Conservation (phyloP, 2,888 invertebrate species). For the Temnothorax ravouxi region DNA sequence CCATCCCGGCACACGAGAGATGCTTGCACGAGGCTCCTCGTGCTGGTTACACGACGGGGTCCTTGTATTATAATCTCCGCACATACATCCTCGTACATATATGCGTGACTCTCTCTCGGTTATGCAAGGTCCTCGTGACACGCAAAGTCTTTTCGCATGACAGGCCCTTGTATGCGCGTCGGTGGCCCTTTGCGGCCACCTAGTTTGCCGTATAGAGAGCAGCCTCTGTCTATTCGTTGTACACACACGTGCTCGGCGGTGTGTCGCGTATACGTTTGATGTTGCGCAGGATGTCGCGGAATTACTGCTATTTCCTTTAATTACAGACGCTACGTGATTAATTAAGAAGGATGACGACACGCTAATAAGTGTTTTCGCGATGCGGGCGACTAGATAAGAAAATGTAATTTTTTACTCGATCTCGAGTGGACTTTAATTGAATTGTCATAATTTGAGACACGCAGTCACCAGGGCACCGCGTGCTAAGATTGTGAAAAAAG, state of each 20-base stretch:
- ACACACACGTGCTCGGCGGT: not conserved
- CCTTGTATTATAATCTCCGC: constrained; percentile 9
- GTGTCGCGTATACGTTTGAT: constrained; percentile 22
- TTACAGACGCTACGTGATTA: constrained; percentile 25
- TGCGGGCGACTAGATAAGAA: constrained; percentile 4
- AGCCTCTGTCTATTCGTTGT: constrained; percentile 5
- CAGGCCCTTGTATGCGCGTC: constrained; percentile 37
- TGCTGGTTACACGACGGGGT: constrained; percentile 7
- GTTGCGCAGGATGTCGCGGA: constrained; percentile 28
- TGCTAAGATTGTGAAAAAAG: not conserved
- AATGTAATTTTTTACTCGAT: not conserved
- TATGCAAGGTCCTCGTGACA: constrained; percentile 45
- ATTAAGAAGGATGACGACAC: constrained; percentile 41
- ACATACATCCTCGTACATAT: not conserved
- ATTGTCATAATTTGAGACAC: constrained; percentile 22
- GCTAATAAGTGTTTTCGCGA: constrained; percentile 21
- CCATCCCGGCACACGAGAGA: not conserved
- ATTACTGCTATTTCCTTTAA: constrained; percentile 31
- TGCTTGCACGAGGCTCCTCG: constrained; percentile 8
- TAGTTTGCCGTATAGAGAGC: constrained; percentile 32
- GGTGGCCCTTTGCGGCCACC: constrained; percentile 48
- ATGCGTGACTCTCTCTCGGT: constrained; percentile 34
- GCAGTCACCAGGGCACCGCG: not conserved
- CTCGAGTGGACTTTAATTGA: not conserved
- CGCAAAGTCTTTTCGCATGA: constrained; percentile 53